phyloP scores from a whole-genome alignment of 2,113 vertebrate species.

The Indri indri region DNA sequence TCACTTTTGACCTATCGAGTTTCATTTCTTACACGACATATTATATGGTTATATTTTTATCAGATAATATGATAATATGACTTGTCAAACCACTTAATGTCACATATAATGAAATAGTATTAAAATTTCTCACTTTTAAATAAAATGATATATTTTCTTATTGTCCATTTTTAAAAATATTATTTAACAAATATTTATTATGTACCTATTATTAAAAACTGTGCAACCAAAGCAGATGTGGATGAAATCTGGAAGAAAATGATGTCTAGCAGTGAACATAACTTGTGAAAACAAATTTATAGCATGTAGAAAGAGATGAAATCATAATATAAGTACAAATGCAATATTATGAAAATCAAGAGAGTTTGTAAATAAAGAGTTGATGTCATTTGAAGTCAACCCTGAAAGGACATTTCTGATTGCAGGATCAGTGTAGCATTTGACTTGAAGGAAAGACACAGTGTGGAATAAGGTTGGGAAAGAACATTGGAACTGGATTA shows the following conservation, averaged over 20 bases:
- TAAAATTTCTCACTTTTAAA: not conserved
- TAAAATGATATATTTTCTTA: not conserved
- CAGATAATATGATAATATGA: not conserved
- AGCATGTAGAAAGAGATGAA: not conserved
- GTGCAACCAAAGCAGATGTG: not conserved
- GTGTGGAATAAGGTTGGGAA: not conserved
- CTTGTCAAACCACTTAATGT: not conserved
- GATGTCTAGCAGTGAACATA: not conserved
- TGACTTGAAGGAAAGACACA: not conserved
- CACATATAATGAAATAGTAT: not conserved
- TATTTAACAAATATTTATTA: not conserved
- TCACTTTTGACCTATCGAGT: no score
- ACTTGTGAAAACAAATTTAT: not conserved
- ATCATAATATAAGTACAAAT: not conserved
- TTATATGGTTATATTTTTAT: not conserved
- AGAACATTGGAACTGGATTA: not conserved
- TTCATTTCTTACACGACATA: no score
- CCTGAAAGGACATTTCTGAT: not conserved
- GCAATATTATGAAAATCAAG: not conserved
- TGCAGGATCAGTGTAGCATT: not conserved
- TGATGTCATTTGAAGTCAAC: not conserved
- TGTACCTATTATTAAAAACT: not conserved
- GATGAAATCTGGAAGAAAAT: not conserved
- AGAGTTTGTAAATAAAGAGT: not conserved
- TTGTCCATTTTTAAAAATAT: not conserved